These are phyloP conservation scores for Rachycentron canadum DNA, from an alignment of 2,797 vertebrate species.

Conservation along the genomic window DNA sequence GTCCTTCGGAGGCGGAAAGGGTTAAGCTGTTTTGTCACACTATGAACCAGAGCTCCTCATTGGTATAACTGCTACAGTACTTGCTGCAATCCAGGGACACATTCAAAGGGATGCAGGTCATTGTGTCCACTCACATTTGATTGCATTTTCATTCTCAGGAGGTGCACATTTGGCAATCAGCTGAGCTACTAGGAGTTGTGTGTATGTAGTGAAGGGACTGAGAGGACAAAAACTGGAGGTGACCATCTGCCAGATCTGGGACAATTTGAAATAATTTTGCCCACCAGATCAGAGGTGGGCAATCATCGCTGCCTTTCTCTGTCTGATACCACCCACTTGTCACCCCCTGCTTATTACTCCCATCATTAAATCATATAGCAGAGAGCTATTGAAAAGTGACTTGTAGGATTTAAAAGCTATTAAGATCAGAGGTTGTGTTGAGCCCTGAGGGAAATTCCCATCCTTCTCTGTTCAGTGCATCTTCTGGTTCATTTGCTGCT, in stretches of 20 bases:
- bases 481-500: conserved; percentile 48
- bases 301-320: conserved; percentile 37
- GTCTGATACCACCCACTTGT: conserved; percentile 24
- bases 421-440: conserved; percentile 45
- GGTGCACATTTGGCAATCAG: conserved; percentile 25
- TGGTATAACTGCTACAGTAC: background rate
- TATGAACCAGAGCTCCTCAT: background rate
- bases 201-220: conserved; percentile 7
- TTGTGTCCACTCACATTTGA: conserved; percentile 46
- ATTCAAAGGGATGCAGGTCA: conserved; percentile 20
- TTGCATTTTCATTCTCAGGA: conserved; percentile 28
- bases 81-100: conserved; percentile 34
- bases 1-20: background rate
- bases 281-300: conserved; percentile 36
- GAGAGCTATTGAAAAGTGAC: conserved; percentile 43
- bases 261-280: conserved; percentile 37
- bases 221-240: conserved; percentile 15
- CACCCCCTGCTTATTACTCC: conserved; percentile 39
- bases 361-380: conserved; percentile 52
- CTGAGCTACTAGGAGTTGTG: conserved; percentile 7
- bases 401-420: conserved; percentile 59
- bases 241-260: conserved; percentile 59
- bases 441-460: conserved; percentile 44
- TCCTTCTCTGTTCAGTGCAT: conserved; percentile 45
- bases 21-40: conserved; percentile 4